These are phyloP conservation scores for Gavialis gangeticus DNA, from an alignment of 2,113 vertebrate species.

Conservation along the genomic window DNA sequence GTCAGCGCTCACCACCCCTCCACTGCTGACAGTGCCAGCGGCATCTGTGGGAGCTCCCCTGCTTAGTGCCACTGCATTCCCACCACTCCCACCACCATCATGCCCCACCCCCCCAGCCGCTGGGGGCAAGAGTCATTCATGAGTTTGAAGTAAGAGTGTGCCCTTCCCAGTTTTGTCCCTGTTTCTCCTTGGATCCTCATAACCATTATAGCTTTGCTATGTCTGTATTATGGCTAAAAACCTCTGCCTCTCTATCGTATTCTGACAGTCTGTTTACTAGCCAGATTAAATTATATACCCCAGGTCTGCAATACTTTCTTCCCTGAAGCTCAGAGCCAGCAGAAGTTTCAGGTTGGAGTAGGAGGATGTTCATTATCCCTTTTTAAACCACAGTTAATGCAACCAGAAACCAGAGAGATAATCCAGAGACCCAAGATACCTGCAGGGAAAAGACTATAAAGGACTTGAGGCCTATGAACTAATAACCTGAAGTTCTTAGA, in stretches of 20 bases:
- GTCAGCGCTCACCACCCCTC: too few relatives aligned
- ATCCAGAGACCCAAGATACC: neutral
- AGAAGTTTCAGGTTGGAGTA: neutral
- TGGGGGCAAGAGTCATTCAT: too few relatives aligned
- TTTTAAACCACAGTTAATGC: neutral
- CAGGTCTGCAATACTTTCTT: rapidly evolving
- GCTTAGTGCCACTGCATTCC: too few relatives aligned
- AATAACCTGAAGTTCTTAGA: conserved; percentile 1
- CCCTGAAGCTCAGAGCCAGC: neutral
- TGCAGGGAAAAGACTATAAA: conserved; percentile 25
- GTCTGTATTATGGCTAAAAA: neutral
- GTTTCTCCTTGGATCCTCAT: neutral
- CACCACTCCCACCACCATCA: too few relatives aligned
- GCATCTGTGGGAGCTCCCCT: too few relatives aligned
- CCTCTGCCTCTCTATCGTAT: neutral
- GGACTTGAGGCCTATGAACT: neutral
- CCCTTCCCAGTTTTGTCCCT: neutral
- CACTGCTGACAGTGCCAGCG: too few relatives aligned
- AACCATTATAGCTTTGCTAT: neutral
- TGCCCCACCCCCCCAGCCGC: too few relatives aligned
- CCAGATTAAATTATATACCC: neutral
- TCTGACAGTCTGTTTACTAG: neutral
- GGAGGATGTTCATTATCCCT: neutral
- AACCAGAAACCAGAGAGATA: neutral
- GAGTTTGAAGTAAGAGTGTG: neutral